Evolutionary conservation across 2,113 vertebrate genomes (phyloP).

Genomic region (Propithecus coquereli): DNA sequence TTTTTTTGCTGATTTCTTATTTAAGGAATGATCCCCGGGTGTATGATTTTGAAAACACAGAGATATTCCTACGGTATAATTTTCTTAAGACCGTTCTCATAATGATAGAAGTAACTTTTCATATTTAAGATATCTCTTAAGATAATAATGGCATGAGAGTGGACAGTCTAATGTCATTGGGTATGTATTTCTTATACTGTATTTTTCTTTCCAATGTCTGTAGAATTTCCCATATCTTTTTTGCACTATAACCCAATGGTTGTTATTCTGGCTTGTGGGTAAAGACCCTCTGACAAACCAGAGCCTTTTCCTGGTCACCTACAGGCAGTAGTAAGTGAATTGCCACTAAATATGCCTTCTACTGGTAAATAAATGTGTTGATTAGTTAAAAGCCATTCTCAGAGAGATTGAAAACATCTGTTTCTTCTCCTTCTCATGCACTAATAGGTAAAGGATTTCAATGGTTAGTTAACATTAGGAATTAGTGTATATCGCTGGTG

Average conservation of each 20-base stretch:
- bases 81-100: slow-evolving; percentile 11
- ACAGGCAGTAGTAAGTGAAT: not conserved
- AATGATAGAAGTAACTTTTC: not conserved
- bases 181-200: not conserved
- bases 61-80: not conserved
- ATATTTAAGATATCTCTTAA: not conserved
- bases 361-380: not conserved
- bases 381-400: not conserved
- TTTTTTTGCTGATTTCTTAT: not conserved
- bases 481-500: not conserved
- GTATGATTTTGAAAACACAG: not conserved
- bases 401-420: not conserved
- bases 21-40: not conserved
- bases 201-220: slow-evolving; percentile 15
- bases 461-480: not conserved
- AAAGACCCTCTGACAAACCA: slow-evolving; percentile 68
- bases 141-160: not conserved
- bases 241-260: slow-evolving; percentile 83
- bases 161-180: not conserved
- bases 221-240: slow-evolving; percentile 86
- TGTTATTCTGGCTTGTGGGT: slow-evolving; percentile 92
- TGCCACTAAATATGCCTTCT: not conserved
- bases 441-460: not conserved
- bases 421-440: not conserved
- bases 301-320: not conserved